Conservation (phyloP, 2,888 invertebrate genomes). For the Hipparchia semele region DNA sequence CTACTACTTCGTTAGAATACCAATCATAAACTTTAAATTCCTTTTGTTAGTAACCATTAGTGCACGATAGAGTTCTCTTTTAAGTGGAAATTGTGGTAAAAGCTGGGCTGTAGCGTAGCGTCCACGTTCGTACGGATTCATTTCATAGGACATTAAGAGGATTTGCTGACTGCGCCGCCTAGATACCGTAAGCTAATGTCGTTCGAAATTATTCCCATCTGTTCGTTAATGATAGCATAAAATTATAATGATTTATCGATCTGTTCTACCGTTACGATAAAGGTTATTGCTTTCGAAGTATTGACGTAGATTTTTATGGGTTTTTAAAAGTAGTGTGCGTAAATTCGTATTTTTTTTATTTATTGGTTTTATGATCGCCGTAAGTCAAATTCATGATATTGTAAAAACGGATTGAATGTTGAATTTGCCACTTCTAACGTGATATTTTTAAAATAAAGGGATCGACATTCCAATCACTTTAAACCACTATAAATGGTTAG, state of each 20-base stretch:
- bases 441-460: background rate
- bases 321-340: background rate
- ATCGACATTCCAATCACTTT: background rate
- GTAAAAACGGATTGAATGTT: background rate
- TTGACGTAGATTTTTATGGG: conserved; percentile 3
- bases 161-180: conserved; percentile 21
- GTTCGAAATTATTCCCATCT: conserved; percentile 19
- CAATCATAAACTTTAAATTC: background rate
- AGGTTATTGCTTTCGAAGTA: conserved; percentile 14
- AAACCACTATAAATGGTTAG: background rate
- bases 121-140: conserved; percentile 20
- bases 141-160: conserved; percentile 33
- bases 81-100: conserved; percentile 1
- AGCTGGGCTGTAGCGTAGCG: background rate
- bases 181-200: conserved; percentile 10
- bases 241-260: conserved; percentile 13
- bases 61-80: background rate
- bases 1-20: background rate
- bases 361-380: background rate
- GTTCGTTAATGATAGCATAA: conserved; percentile 5
- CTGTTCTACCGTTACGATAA: conserved; percentile 8
- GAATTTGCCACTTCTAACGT: background rate
- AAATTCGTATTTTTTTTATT: background rate
- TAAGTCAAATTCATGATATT: background rate
- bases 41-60: background rate